These are phyloP conservation scores for Ophioderma brevispina DNA, from an alignment of 35 echinoderm and acorn worm species.

Conservation along the genomic window DNA sequence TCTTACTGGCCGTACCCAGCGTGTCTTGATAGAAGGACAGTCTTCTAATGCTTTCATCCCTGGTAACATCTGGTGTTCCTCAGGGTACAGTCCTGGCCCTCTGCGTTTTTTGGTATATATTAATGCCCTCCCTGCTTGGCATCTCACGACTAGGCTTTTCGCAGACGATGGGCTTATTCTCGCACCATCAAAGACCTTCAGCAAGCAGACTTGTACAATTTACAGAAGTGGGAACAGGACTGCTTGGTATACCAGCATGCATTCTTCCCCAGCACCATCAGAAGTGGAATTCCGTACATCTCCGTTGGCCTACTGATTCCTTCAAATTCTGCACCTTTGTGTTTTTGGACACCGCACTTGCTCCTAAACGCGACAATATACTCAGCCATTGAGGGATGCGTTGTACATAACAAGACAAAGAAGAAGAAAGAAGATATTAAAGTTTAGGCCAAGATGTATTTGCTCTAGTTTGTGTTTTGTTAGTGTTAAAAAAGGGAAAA, in stretches of 20 bases:
- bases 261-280: background rate
- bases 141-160: background rate
- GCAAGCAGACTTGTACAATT: background rate
- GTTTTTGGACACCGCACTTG: background rate
- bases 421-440: no score
- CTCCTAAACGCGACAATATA: no score
- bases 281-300: background rate
- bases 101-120: no score
- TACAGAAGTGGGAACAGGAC: slow-evolving; percentile 12
- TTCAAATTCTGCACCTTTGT: background rate
- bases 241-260: background rate
- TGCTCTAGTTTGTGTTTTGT: no score
- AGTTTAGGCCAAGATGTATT: no score
- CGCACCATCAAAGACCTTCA: background rate
- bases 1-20: slow-evolving; percentile 2
- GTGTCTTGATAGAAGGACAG: slow-evolving; percentile 24
- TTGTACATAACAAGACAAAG: no score
- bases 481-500: no score
- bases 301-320: no score
- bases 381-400: no score
- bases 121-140: slow-evolving; percentile 23
- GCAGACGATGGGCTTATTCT: slow-evolving; percentile 36
- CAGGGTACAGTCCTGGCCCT: no score
- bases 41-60: background rate
- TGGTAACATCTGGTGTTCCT: slow-evolving; percentile 20